Base-by-base conservation (phyloP, 2,113 vertebrate genomes). In the Proterorhinus semilunaris region DNA sequence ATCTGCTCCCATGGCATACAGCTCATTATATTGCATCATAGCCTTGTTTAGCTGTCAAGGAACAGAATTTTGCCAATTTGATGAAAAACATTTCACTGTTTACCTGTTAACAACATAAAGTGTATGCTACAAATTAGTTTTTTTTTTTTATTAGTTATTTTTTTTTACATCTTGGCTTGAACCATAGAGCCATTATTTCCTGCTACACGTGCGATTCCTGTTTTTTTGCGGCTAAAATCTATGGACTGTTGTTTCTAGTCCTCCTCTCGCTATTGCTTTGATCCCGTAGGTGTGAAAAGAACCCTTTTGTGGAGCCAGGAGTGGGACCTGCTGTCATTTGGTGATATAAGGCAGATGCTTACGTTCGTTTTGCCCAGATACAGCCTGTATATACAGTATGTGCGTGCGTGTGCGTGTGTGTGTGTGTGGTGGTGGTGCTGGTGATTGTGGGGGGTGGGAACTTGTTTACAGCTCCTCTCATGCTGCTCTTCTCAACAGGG, bases 341-440 rank as follows among this genome's bases (percentile, higher is more conserved):
- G 89, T 84, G 72, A 61, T 61, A 45, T 61, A 61, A 84, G 79
- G 72, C 76, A 78, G 80, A 79, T 71, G 78, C 83, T 83, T 83
- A 77, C 78, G 86, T 79, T 77, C 83, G 82, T 90, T 91, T 90
- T 91, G 83, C 90, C 90, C 86, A 87, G 89, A 90, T 89, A 91
- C 90, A 91, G 89, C 78, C 58, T 58, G 53, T 47, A 49, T 66
- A 55, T 64, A 53, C 66, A 66, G 62, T 69, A 27, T 46, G 71
- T 52, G 57, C 36, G 52, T 63, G 21, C 21, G 21, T 21, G 21
- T 21, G 21, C 2, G 21, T 21, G 21, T 21, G 21, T 21, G 71
- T 65, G 52, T 59, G 62, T 68, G 74, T 68, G 69, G 77, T 10
- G 44, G 74, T 76, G 85, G 82, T 81, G 83, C 75, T 10, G 44